Conservation (phyloP, 2,113 vertebrate genomes). For the Hyla sarda region DNA sequence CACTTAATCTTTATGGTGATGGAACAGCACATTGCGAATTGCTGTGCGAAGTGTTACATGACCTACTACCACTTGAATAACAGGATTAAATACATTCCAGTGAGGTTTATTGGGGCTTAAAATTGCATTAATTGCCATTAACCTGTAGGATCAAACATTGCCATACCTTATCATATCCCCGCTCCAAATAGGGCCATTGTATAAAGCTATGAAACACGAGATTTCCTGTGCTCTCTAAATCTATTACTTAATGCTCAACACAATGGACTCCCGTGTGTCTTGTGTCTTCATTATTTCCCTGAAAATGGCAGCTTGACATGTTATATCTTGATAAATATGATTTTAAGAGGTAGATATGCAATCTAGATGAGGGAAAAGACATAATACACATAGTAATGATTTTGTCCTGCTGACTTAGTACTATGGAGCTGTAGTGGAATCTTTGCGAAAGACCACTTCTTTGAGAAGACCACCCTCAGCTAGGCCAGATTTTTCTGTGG, state of each 20-base stretch:
- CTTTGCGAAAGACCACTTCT: too few species aligned
- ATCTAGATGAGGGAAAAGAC: background rate
- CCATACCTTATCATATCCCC: constrained; percentile 32
- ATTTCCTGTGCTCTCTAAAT: background rate
- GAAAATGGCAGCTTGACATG: background rate
- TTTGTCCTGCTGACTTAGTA: background rate
- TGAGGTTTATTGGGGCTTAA: constrained; percentile 43
- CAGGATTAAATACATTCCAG: constrained; percentile 50
- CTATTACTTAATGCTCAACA: background rate
- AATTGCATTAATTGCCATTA: constrained; percentile 50
- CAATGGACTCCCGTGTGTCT: background rate
- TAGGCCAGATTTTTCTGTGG: too few species aligned
- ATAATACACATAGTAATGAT: background rate
- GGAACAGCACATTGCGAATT: constrained; percentile 37
- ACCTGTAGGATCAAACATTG: constrained; percentile 46
- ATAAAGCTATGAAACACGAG: constrained; percentile 15
- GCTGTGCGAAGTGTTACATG: constrained; percentile 16
- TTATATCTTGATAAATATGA: background rate
- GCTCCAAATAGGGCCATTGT: background rate
- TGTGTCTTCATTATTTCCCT: background rate
- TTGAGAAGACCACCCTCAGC: too few species aligned
- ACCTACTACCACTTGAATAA: constrained; percentile 44
- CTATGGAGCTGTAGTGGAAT: background rate
- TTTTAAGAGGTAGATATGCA: background rate
- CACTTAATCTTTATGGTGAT: constrained; percentile 42